A percentile compares a stretch with the other conserved stretches of the same genome.
Evolutionary conservation across 1,140 invertebrate genomes (phyloP).

Genomic region (Pteromalus puparum): DNA sequence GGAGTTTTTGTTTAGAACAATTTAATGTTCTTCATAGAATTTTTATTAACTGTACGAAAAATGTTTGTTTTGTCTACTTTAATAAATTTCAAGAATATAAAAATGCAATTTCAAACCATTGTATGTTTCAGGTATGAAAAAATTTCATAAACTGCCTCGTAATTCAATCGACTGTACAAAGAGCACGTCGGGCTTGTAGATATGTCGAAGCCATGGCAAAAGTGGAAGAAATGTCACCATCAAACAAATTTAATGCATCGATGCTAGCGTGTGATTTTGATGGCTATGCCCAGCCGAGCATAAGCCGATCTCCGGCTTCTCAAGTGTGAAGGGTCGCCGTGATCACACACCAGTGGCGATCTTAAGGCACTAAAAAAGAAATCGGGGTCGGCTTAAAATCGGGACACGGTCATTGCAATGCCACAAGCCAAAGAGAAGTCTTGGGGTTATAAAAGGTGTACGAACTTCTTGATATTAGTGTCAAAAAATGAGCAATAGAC

Average conservation of each 20-base stretch:
- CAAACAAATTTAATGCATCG: slow-evolving; percentile 15
- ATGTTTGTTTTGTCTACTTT: too few relatives aligned
- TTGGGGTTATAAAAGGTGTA: background rate
- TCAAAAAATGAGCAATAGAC: background rate
- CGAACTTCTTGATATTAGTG: background rate
- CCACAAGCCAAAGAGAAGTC: slow-evolving; percentile 1
- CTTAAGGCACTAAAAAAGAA: slow-evolving; percentile 12
- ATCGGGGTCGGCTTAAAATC: slow-evolving; percentile 26
- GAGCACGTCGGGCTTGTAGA: background rate
- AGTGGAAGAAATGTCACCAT: slow-evolving; percentile 19
- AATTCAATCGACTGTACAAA: slow-evolving; percentile 36
- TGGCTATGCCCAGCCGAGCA: background rate
- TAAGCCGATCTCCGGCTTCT: background rate
- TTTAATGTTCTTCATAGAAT: background rate
- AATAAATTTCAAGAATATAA: too few relatives aligned
- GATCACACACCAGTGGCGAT: background rate
- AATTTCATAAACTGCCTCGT: background rate
- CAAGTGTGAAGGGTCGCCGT: slow-evolving; percentile 1
- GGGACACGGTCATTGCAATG: slow-evolving; percentile 17
- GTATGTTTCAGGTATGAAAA: slow-evolving; percentile 24
- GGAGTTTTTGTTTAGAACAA: background rate
- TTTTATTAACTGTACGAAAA: too few relatives aligned
- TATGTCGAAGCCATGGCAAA: background rate
- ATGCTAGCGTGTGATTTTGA: background rate
- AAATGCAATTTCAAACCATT: background rate